Evolutionary conservation across 2,113 vertebrate genomes (phyloP).

Genomic region (Salminus brasiliensis): DNA sequence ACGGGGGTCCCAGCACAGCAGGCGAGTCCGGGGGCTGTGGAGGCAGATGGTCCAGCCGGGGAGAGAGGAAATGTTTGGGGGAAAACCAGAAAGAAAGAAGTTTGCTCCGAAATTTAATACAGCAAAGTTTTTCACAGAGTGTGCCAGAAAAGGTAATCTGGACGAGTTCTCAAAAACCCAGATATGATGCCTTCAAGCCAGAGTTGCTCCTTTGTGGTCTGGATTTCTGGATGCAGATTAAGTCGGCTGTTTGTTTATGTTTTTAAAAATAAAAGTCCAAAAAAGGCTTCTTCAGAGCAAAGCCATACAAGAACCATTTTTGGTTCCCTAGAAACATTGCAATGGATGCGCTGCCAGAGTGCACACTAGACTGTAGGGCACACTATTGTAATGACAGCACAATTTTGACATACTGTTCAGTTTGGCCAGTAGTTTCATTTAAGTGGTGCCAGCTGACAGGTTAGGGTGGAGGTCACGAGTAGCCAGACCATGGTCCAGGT

Average conservation of each 20-base stretch:
- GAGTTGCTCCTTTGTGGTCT: neutral
- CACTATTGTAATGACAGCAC: no score
- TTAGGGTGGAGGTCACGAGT: no score
- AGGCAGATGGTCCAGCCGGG: neutral
- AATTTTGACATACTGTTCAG: no score
- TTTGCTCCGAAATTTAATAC: slow-evolving; percentile 32
- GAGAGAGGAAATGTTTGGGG: slow-evolving; percentile 9
- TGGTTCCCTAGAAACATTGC: no score
- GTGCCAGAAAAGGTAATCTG: slow-evolving; percentile 15
- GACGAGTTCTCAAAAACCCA: slow-evolving; percentile 7
- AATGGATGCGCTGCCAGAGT: no score
- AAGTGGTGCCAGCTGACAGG: no score
- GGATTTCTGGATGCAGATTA: neutral
- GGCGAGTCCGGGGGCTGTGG: slow-evolving; percentile 2
- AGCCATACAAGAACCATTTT: no score
- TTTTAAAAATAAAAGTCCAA: no score
- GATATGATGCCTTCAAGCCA: slow-evolving; percentile 24
- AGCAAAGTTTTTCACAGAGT: neutral
- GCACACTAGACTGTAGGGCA: no score
- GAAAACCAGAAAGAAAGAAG: slow-evolving; percentile 7
- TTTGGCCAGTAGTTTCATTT: no score
- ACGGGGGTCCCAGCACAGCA: slow-evolving; percentile 1
- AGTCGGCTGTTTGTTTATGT: neutral
- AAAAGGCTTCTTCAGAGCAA: no score
- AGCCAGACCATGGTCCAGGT: no score